These are phyloP conservation scores for Thomomys bottae DNA, from an alignment of 2,113 vertebrate genomes.

Conservation along the genomic window DNA sequence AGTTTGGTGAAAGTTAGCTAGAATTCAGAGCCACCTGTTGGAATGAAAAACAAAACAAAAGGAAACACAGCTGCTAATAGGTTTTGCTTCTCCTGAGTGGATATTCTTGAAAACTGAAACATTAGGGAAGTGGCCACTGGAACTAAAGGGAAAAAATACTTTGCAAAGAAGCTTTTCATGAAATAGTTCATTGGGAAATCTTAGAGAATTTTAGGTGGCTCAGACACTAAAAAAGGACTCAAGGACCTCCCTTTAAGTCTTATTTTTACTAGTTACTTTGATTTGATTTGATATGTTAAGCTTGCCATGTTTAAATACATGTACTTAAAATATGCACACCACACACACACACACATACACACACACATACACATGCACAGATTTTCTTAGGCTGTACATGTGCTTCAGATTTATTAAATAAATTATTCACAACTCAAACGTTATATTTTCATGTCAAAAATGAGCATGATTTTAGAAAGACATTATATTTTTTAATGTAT, in stretches of 20 bases:
- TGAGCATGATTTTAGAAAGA: constrained; percentile 1
- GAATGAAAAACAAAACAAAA: not conserved
- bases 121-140: no score
- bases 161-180: not conserved
- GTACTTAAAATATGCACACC: not conserved
- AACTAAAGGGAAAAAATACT: not conserved
- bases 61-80: not conserved
- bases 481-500: not conserved
- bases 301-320: constrained; percentile 6
- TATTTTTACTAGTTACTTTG: not conserved
- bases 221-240: not conserved
- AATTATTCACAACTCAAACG: not conserved
- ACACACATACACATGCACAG: not conserved
- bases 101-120: constrained; percentile 31
- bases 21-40: constrained; percentile 6
- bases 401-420: not conserved
- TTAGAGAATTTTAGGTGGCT: constrained; percentile 7
- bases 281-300: constrained; percentile 22
- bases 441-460: constrained; percentile 26
- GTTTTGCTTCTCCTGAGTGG: not conserved
- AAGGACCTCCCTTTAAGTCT: not conserved
- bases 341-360: not conserved
- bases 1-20: not conserved
- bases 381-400: not conserved
- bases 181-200: not conserved